Evolutionary conservation across 2,113 vertebrate species (phyloP).

Genomic region (Sinocyclocheilus anshuiensis): DNA sequence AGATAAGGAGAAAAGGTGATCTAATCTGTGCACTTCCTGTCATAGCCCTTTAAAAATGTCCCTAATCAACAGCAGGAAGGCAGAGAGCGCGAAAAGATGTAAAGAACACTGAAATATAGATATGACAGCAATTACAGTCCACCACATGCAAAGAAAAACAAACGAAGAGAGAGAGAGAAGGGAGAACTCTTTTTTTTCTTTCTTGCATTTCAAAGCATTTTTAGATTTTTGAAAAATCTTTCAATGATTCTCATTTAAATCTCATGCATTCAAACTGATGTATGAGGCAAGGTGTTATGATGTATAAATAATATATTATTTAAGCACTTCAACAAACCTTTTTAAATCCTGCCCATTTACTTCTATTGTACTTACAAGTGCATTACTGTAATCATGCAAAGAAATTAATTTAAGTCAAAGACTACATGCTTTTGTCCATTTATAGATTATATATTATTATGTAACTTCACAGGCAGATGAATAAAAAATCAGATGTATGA

Average conservation of each 20-base stretch:
- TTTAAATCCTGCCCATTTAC: neutral
- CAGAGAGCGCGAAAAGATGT: neutral
- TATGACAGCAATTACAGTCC: slow-evolving; percentile 6
- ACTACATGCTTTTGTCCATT: neutral
- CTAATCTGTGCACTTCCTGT: slow-evolving; percentile 14
- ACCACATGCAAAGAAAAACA: neutral
- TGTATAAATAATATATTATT: neutral
- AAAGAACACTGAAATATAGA: slow-evolving; percentile 23
- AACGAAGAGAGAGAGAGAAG: neutral
- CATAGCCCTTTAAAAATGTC: neutral
- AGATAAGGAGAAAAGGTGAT: slow-evolving; percentile 25
- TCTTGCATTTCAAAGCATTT: neutral
- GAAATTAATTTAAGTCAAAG: neutral
- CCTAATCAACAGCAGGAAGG: neutral
- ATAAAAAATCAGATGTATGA: neutral
- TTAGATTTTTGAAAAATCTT: neutral
- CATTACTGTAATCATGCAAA: neutral
- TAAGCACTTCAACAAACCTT: neutral
- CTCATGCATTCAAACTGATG: too few species aligned
- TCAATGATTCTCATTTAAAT: too few species aligned
- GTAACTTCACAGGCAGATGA: neutral
- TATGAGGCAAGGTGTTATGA: too few species aligned
- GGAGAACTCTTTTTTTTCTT: neutral
- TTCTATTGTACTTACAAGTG: neutral
- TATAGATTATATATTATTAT: neutral